Percentiles rank a stretch among this genome's conserved stretches.
Conservation (phyloP, 1,140 invertebrate genomes). For the Cherax destructor region DNA sequence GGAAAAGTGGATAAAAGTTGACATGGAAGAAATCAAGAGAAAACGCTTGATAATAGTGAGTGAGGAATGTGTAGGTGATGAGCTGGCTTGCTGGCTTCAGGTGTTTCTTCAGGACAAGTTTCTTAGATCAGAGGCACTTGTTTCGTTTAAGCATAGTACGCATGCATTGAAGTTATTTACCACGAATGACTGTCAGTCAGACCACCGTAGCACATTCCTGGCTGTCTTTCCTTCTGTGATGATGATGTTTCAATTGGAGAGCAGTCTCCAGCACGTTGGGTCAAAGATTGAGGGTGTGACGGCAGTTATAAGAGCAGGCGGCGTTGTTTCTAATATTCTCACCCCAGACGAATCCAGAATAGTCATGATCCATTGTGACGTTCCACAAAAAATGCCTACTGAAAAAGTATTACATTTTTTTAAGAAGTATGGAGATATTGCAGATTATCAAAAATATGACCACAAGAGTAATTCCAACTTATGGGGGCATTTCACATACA, state of each 20-base stretch:
- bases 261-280: neutral
- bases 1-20: constrained; percentile 9
- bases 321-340: neutral
- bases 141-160: neutral
- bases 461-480: neutral
- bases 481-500: constrained; percentile 25
- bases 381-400: neutral
- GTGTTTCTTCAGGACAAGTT: neutral
- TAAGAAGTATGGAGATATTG: constrained; percentile 1
- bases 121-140: constrained; percentile 12
- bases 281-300: neutral
- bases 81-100: neutral
- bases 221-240: constrained; percentile 7
- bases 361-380: neutral
- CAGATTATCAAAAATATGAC: constrained; percentile 15
- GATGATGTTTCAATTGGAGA: neutral
- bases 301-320: constrained; percentile 19
- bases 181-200: neutral
- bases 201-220: neutral
- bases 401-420: neutral
- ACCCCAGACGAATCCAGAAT: constrained; percentile 23
- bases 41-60: constrained; percentile 3
- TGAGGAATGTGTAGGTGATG: neutral
- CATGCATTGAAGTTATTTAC: constrained; percentile 5
- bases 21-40: constrained; percentile 15